Evolutionary conservation across 2,888 invertebrate species (phyloP), one percentile per base, ranked within the genome.

Genomic region (Callosobruchus maculatus): DNA sequence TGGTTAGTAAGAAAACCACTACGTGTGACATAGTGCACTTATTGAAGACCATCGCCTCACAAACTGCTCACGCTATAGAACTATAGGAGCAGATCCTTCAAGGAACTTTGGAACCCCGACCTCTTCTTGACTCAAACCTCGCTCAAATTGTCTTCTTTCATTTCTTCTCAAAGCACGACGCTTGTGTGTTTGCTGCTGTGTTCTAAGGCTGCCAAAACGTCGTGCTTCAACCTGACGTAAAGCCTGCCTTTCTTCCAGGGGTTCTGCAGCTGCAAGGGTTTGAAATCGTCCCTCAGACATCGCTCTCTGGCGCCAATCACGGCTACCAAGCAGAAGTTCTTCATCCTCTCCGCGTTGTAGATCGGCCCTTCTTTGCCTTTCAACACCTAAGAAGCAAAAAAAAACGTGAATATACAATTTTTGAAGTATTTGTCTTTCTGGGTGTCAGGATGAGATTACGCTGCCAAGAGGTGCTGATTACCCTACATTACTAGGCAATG

Each of bases 231-330:
- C 72, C 98, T 89, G 2, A 99, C 97, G 87, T 96, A 98, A 76
- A 99, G 88, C 74, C 97, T 90, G 0, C 98, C 98, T 84, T 95
- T 96, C 78, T 95, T 93, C 98, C 98, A 98, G 0, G 98, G 98
- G 86, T 97, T 97, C 86, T 98, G 97, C 73, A 99, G 89, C 81
- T 96, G 95, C 21, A 99, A 89, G 0, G 97, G 97, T 82, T 95
- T 94, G 85, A 97, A 98, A 85, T 98, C 98, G 83, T 98, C 97
- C 3, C 97, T 89, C 5, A 99, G 90, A 83, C 98, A 97, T 75
- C 98, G 90, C 84, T 99, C 98, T 49, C 98, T 88, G 0, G 97
- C 97, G 0, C 98, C 98, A 74, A 98, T 97, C 30, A 98, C 97
- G 0, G 97, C 97, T 2, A 98, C 98, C 70, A 98, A 90, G 85